Conservation (phyloP, 2,888 invertebrate species). For the Lamellibrachia columna region DNA sequence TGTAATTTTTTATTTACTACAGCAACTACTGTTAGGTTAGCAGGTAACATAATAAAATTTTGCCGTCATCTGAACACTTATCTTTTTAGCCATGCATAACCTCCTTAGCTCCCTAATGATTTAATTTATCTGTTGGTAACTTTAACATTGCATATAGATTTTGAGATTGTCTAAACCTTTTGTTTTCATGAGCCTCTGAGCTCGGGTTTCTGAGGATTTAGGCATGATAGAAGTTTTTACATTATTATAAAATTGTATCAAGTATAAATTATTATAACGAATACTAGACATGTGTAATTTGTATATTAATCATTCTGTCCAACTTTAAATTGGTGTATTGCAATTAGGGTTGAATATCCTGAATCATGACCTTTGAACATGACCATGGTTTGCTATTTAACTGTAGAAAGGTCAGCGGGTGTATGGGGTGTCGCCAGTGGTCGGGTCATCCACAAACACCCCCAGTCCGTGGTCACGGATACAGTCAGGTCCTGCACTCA, state of each 20-base stretch:
- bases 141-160: too few species aligned
- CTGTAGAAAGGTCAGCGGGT: conserved; percentile 12
- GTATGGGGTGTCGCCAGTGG: neutral
- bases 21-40: too few species aligned
- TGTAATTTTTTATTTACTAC: neutral
- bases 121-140: too few species aligned
- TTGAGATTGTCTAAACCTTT: too few species aligned
- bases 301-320: neutral
- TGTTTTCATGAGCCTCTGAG: too few species aligned
- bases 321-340: neutral
- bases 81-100: too few species aligned
- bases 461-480: conserved; percentile 74
- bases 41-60: too few species aligned
- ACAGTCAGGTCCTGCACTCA: conserved; percentile 80
- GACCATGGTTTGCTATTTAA: neutral
- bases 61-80: too few species aligned
- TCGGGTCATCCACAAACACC: conserved; percentile 41
- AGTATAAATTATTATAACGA: neutral
- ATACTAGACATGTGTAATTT: neutral
- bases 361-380: neutral
- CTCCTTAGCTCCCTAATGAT: too few species aligned
- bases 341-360: neutral
- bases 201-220: too few species aligned
- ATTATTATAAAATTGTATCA: too few species aligned
- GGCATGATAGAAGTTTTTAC: too few species aligned